phyloP scores from a whole-genome alignment of 2,113 vertebrate species.

The Amphilophus citrinellus region DNA sequence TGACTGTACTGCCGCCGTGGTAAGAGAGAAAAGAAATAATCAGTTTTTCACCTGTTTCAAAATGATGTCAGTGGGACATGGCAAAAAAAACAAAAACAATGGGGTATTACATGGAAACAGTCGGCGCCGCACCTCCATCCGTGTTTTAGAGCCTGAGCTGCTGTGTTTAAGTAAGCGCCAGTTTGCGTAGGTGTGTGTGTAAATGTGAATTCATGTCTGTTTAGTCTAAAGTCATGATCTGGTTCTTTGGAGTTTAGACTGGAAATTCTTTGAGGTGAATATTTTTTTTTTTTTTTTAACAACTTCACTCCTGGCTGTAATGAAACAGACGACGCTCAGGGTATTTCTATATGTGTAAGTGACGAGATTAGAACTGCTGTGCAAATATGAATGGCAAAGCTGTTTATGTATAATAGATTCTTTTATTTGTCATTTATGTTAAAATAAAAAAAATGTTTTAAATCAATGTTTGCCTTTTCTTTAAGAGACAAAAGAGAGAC shows the following conservation, averaged over 20 bases:
- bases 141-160: conserved; percentile 9
- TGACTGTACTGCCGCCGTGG: background rate
- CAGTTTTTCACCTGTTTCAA: background rate
- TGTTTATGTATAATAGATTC: background rate
- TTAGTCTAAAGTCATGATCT: conserved; percentile 64
- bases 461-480: conserved; percentile 7
- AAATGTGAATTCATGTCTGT: conserved; percentile 41
- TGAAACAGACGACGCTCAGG: conserved; percentile 11
- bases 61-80: background rate
- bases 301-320: conserved; percentile 24
- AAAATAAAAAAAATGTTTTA: conserved; percentile 31
- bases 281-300: conserved; percentile 44
- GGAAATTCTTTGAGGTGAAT: conserved; percentile 52
- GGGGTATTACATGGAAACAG: background rate
- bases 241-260: conserved; percentile 62
- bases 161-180: conserved; percentile 18
- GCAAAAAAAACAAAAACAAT: background rate
- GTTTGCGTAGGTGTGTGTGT: conserved; percentile 31
- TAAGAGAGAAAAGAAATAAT: background rate
- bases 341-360: background rate
- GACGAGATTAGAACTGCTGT: background rate
- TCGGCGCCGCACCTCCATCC: background rate
- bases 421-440: background rate
- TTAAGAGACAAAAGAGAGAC: background rate
- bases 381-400: background rate